Evolutionary conservation across 2,888 invertebrate species (phyloP).

Genomic region (Zeuzera pyrina): DNA sequence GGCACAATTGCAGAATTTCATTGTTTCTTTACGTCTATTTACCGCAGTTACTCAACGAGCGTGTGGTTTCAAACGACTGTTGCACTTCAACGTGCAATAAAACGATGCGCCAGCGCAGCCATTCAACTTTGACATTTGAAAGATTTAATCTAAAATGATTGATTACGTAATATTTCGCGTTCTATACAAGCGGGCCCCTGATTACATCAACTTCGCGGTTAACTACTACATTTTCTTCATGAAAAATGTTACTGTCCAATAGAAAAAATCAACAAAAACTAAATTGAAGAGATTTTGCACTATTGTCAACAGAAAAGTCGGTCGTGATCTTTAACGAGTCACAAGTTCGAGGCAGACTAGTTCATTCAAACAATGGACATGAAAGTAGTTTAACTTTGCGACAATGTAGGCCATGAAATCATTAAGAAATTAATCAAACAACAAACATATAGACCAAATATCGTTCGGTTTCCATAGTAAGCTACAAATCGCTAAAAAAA

Average conservation of each 20-base stretch:
- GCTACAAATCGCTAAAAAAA: too few species aligned
- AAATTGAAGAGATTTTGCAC: not conserved
- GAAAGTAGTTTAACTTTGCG: conserved; percentile 7
- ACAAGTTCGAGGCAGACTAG: conserved; percentile 4
- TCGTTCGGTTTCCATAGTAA: too few species aligned
- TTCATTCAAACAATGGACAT: conserved; percentile 5
- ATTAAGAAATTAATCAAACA: conserved; percentile 6
- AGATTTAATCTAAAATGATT: conserved; percentile 18
- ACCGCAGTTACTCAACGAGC: conserved; percentile 27
- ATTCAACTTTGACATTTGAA: conserved; percentile 12
- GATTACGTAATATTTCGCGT: conserved; percentile 29
- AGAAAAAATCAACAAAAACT: not conserved
- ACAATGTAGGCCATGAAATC: conserved; percentile 7
- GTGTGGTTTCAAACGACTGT: conserved; percentile 23
- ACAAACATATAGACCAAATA: too few species aligned
- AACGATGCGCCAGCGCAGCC: conserved; percentile 5
- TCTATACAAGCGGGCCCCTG: conserved; percentile 17
- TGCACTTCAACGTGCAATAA: conserved; percentile 9
- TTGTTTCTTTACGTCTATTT: conserved; percentile 20
- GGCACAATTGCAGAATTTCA: conserved; percentile 23
- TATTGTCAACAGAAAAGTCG: conserved; percentile 2
- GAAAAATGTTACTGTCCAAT: too few species aligned
- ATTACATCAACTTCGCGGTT: conserved; percentile 15
- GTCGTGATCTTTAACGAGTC: conserved; percentile 6
- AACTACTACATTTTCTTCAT: too few species aligned